A percentile compares a stretch with the other conserved stretches of the same genome.
Evolutionary conservation across 2,888 invertebrate species (phyloP).

Genomic region (Minunthozetes semirufus): DNA sequence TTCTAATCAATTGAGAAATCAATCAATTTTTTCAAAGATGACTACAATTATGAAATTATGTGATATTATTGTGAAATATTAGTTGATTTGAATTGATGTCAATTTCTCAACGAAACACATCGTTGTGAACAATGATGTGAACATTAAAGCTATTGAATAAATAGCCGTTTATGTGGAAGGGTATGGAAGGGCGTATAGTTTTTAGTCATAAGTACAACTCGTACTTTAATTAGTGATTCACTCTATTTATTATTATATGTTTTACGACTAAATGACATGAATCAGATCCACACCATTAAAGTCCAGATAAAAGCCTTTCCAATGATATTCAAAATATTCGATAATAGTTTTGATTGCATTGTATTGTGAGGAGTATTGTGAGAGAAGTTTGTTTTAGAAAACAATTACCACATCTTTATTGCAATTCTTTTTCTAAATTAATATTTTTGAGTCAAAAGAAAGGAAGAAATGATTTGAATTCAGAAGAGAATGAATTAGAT

Average conservation of each 20-base stretch:
- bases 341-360: too few species aligned
- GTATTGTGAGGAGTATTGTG: too few species aligned
- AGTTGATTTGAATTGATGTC: too few species aligned
- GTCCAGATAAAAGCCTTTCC: not conserved
- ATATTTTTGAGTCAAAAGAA: too few species aligned
- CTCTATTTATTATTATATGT: constrained; percentile 2
- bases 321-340: too few species aligned
- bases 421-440: too few species aligned
- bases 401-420: too few species aligned
- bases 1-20: not conserved
- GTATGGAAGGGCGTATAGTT: not conserved
- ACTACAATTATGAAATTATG: not conserved
- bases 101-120: too few species aligned
- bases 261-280: not conserved
- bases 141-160: not conserved
- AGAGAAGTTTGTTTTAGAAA: too few species aligned
- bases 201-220: not conserved
- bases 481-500: not conserved
- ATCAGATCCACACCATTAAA: not conserved
- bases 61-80: too few species aligned
- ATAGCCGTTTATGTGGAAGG: not conserved
- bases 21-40: too few species aligned
- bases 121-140: not conserved
- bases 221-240: not conserved
- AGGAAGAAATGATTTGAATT: too few species aligned